Base-by-base conservation (phyloP, 30 jellyfish, hydroid and myxozoan genomes). In the Hydra vulgaris region DNA sequence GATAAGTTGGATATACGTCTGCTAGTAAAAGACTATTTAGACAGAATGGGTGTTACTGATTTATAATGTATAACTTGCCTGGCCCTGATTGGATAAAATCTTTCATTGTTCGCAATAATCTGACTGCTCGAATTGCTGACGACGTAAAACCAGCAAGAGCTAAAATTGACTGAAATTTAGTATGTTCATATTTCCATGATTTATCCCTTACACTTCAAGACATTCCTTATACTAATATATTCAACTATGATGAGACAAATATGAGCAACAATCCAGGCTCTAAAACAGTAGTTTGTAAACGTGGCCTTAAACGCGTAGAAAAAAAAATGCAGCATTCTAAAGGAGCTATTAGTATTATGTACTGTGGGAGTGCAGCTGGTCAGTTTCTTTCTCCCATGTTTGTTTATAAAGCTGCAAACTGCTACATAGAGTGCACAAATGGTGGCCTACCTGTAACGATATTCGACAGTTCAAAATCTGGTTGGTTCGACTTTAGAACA, bases 301-400 rank as follows among this genome's bases (percentile, higher is more conserved):
- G 76, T 69, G 76, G 76, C 27, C 76, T 69, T 23, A 69, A 69
- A 23, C 25, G 76, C 25, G 76, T 69, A 69, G 76, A 69, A 69
- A 69, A 15, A 69, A 20, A 20, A 23, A 23, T 69, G 25, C 26
- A 69, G 76, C 76, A 69, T 69, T 69, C 76, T 20, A 69, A 69
- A 69, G 26, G 27, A 69, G 76, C 76, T 20, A 69, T 69, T 69
- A 69, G 76, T 23, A 69, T 69, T 69, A 69, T 15, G 76, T 69
- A 69, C 76, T 21, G 26, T 23, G 76, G 76, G 25, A 69, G 27
- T 69, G 76, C 76, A 69, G 76, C 76, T 23, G 76, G 76, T 23
- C 25, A 21, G 76, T 69, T 20, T 69, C 76, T 69, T 69, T 23
- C 76, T 21, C 76, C 76, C 25, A 69, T 69, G 76, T 4, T 69